These are phyloP conservation scores for Cuniculus paca DNA, from an alignment of 2,797 vertebrate genomes.

Conservation along the genomic window DNA sequence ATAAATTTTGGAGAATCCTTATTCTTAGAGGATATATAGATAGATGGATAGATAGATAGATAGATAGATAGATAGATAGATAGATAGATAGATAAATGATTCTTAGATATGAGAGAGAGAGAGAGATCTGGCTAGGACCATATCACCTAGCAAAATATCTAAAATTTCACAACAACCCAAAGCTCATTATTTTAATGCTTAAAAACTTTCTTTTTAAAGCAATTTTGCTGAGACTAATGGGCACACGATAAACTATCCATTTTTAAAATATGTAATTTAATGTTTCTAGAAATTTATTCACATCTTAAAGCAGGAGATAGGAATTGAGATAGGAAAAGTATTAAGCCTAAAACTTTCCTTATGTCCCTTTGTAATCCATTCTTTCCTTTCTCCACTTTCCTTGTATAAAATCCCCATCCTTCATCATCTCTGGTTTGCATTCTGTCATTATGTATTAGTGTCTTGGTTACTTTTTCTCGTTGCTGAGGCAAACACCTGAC, in stretches of 20 bases:
- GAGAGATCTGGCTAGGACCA: not conserved
- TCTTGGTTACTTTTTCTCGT: no score
- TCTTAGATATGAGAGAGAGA: no score
- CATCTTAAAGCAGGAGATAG: not conserved
- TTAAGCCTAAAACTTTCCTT: not conserved
- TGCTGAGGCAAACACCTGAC: no score
- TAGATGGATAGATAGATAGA: not conserved
- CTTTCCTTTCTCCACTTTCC: not conserved
- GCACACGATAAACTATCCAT: not conserved
- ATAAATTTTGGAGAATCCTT: not conserved
- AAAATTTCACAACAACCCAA: not conserved
- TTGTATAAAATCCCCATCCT: not conserved
- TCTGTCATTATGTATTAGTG: not conserved
- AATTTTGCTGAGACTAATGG: not conserved
- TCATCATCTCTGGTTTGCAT: not conserved
- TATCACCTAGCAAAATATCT: not conserved
- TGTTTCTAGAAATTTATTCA: not conserved
- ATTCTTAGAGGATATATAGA: not conserved
- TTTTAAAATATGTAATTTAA: not conserved
- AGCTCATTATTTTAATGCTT: not conserved
- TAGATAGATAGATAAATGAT: not conserved
- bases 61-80: not conserved
- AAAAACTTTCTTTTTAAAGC: not conserved
- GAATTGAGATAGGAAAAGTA: not conserved
- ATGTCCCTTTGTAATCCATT: not conserved